Conservation (phyloP, 1,140 invertebrate genomes). For the Thrips palmi region DNA sequence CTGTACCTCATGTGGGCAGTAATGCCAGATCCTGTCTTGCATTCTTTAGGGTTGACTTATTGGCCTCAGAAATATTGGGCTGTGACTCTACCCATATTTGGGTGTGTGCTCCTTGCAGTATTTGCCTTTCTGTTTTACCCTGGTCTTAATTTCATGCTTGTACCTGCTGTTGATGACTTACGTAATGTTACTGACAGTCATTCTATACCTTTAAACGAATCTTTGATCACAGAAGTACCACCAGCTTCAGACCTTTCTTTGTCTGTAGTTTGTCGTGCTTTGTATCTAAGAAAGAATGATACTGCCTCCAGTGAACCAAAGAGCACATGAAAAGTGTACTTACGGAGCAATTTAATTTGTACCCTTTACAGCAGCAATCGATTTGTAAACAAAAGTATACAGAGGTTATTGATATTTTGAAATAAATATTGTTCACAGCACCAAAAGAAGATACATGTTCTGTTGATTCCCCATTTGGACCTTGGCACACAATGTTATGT, state of each 20-base stretch:
- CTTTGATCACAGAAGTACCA: conserved; percentile 26
- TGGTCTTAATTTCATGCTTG: conserved; percentile 57
- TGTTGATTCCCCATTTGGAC: too few relatives aligned
- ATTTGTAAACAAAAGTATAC: too few relatives aligned
- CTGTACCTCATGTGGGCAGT: conserved; percentile 69
- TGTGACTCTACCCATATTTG: conserved; percentile 61
- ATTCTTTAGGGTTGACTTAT: conserved; percentile 54
- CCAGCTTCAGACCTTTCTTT: conserved; percentile 39
- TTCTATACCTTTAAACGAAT: conserved; percentile 17
- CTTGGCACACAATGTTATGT: too few relatives aligned
- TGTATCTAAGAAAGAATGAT: conserved; percentile 25
- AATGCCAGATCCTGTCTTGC: conserved; percentile 46
- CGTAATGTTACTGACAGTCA: conserved; percentile 48
- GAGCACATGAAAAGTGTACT: not conserved
- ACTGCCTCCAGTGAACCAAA: not conserved
- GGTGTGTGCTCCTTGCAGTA: conserved; percentile 45
- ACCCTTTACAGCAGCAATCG: too few relatives aligned
- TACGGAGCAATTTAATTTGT: too few relatives aligned
- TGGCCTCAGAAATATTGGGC: conserved; percentile 80
- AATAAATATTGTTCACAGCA: too few relatives aligned
- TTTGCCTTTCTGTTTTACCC: conserved; percentile 74
- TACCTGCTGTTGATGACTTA: conserved; percentile 45
- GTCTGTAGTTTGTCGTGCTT: conserved; percentile 30
- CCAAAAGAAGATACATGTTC: too few relatives aligned
- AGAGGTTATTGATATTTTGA: too few relatives aligned